phyloP scores from a whole-genome alignment of 1,140 invertebrate species.

The Archivesica marissinica region DNA sequence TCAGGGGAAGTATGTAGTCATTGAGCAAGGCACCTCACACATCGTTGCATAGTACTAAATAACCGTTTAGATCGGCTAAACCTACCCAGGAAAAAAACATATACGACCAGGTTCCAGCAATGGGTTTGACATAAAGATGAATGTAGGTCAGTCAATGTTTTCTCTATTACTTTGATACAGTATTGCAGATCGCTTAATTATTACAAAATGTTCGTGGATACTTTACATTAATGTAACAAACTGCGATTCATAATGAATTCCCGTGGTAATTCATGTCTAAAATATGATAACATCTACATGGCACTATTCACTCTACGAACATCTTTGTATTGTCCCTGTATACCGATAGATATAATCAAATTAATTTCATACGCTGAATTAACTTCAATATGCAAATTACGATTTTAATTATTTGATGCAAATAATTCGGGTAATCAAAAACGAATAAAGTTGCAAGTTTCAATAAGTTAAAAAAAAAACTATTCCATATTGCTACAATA shows the following conservation, averaged over 20 bases:
- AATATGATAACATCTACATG: neutral
- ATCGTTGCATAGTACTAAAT: too few species aligned
- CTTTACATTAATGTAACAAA: too few species aligned
- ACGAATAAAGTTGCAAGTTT: neutral
- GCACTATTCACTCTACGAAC: neutral
- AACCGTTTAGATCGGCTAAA: too few species aligned
- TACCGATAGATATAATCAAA: neutral
- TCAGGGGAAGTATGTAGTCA: too few species aligned
- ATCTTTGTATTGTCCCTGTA: neutral
- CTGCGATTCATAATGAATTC: neutral
- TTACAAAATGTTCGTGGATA: too few species aligned
- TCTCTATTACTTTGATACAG: too few species aligned
- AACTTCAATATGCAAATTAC: neutral
- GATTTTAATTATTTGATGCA: neutral
- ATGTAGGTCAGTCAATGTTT: too few species aligned
- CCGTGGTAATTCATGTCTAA: neutral
- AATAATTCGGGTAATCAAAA: slow-evolving; percentile 20
- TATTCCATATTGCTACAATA: slow-evolving; percentile 10
- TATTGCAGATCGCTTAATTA: too few species aligned
- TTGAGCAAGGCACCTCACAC: too few species aligned
- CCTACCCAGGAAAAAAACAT: too few species aligned
- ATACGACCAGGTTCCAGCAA: too few species aligned
- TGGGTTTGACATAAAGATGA: too few species aligned
- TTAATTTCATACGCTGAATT: neutral
- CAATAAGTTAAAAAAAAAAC: neutral